Conservation (phyloP, 2,888 invertebrate genomes). For the Carabus problematicus region DNA sequence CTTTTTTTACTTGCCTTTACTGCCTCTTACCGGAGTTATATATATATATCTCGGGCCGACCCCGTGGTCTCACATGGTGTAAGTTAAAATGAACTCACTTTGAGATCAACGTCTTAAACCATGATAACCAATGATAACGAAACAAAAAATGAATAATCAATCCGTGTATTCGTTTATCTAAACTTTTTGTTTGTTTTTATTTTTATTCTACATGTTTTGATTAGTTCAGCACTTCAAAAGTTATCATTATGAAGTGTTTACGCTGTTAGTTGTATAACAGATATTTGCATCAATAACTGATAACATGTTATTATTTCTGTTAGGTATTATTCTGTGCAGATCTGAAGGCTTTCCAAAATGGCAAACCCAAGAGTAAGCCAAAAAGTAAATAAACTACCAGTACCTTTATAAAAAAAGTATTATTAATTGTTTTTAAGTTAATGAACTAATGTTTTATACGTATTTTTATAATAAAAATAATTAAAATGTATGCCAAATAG, state of each 20-base stretch:
- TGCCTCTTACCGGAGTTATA: too few relatives aligned
- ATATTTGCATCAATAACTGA: neutral
- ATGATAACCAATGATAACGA: too few relatives aligned
- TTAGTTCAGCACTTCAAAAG: neutral
- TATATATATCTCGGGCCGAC: too few relatives aligned
- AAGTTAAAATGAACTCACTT: too few relatives aligned
- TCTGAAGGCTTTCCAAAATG: constrained; percentile 72
- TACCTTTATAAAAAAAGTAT: neutral
- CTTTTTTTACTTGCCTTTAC: too few relatives aligned
- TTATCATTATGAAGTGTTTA: neutral
- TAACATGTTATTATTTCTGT: constrained; percentile 50
- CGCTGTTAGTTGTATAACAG: neutral
- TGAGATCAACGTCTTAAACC: too few relatives aligned
- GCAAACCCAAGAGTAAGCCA: constrained; percentile 20
- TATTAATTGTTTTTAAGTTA: constrained; percentile 2
- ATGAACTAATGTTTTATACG: neutral
- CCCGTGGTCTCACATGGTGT: too few relatives aligned
- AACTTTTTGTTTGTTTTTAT: neutral
- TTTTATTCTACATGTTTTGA: constrained; percentile 3
- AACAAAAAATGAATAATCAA: neutral
- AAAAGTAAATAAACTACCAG: neutral
- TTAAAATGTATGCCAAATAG: neutral
- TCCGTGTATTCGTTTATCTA: constrained; percentile 1
- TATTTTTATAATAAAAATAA: neutral
- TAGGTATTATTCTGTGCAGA: constrained; percentile 84